Percentiles rank a stretch among this genome's conserved stretches.
Evolutionary conservation across 1,140 invertebrate species (phyloP).

Genomic region (Lucilia sericata): DNA sequence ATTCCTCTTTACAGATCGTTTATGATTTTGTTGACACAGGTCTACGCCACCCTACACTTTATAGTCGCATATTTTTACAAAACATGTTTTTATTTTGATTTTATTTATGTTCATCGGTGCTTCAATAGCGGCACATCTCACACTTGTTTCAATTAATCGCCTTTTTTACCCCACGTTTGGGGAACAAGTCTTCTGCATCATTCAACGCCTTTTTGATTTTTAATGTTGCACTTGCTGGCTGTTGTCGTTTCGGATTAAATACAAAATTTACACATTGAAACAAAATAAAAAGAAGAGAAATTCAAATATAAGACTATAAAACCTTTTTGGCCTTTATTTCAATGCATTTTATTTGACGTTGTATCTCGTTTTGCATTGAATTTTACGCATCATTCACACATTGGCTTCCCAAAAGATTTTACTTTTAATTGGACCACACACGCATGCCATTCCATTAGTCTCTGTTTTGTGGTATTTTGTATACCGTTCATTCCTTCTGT

Average conservation of each 20-base stretch:
- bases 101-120: not conserved
- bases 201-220: slow-evolving; percentile 32
- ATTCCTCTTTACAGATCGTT: no score
- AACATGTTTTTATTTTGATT: not conserved
- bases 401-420: slow-evolving; percentile 52
- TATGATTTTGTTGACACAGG: no score
- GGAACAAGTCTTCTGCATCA: slow-evolving; percentile 44
- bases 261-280: no score
- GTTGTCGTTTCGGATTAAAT: slow-evolving; percentile 22
- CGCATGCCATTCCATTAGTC: slow-evolving; percentile 41
- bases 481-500: not conserved
- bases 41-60: not conserved
- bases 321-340: slow-evolving; percentile 50
- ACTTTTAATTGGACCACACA: slow-evolving; percentile 67
- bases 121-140: slow-evolving; percentile 38
- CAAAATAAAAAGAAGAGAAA: no score
- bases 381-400: slow-evolving; percentile 68
- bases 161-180: slow-evolving; percentile 38
- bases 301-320: slow-evolving; percentile 1
- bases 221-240: slow-evolving; percentile 5
- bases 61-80: not conserved
- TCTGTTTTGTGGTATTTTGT: slow-evolving; percentile 20
- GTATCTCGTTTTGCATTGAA: slow-evolving; percentile 46
- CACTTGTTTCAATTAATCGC: slow-evolving; percentile 52
- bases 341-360: not conserved